Percentiles rank a stretch among this genome's conserved stretches.
phyloP scores from a whole-genome alignment of 2,888 invertebrate genomes.

The Dysmachus trigonus region DNA sequence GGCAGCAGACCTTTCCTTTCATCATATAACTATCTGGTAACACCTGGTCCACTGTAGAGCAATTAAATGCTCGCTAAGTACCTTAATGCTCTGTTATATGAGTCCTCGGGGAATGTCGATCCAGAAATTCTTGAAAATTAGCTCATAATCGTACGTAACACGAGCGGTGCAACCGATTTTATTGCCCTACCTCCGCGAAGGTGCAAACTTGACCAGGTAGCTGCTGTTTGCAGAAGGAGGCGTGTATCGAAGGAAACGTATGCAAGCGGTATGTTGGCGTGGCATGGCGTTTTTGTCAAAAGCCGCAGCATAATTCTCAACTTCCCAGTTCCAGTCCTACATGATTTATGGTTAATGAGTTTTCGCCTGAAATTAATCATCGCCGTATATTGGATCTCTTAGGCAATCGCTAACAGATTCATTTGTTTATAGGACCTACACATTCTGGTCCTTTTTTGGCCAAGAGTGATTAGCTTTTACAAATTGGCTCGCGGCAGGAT shows the following conservation, averaged over 20 bases:
- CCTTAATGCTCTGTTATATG: slow-evolving; percentile 14
- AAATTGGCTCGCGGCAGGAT: slow-evolving; percentile 19
- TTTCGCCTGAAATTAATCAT: slow-evolving; percentile 11
- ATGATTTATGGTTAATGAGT: slow-evolving; percentile 32
- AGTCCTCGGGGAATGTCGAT: slow-evolving; percentile 8
- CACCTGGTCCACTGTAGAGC: neutral
- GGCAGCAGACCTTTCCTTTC: neutral
- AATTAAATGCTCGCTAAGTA: slow-evolving; percentile 18
- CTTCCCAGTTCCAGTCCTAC: neutral
- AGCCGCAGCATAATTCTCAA: slow-evolving; percentile 1
- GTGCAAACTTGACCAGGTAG: slow-evolving; percentile 21
- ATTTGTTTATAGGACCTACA: neutral
- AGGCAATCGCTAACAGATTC: neutral
- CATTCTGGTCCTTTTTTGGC: neutral
- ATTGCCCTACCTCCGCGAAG: slow-evolving; percentile 5
- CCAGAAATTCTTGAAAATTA: slow-evolving; percentile 22
- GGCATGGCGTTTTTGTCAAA: slow-evolving; percentile 14
- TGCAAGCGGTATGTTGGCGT: neutral
- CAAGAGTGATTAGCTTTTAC: neutral
- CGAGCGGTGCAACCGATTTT: neutral
- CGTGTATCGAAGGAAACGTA: neutral
- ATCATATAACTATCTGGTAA: neutral
- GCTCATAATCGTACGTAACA: slow-evolving; percentile 4
- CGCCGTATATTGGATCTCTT: neutral
- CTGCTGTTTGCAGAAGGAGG: neutral